Percentiles rank a stretch among this genome's conserved stretches.
These are phyloP conservation scores for Acrocephalus scirpaceus DNA, from an alignment of 2,797 vertebrate species.

Conservation along the genomic window DNA sequence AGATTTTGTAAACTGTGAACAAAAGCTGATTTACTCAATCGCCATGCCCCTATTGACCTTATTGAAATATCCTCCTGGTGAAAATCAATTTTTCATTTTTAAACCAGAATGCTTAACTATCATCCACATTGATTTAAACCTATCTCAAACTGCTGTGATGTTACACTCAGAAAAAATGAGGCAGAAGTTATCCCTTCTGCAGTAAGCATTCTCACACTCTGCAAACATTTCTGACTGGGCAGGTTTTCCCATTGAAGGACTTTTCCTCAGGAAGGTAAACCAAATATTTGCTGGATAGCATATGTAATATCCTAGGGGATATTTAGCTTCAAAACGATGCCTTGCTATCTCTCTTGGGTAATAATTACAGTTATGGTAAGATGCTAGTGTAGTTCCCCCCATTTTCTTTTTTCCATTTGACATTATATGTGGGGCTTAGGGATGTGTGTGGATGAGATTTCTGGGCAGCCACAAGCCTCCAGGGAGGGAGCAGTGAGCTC, in stretches of 20 bases:
- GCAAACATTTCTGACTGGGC: neutral
- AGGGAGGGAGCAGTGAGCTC: neutral
- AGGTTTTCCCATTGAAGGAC: neutral
- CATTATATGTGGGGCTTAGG: neutral
- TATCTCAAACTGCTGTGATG: slow-evolving; percentile 5
- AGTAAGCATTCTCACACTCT: neutral
- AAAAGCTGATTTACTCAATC: slow-evolving; percentile 16
- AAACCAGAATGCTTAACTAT: slow-evolving; percentile 64
- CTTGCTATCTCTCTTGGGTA: neutral
- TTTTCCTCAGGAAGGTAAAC: neutral
- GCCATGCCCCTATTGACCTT: neutral
- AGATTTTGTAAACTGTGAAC: slow-evolving; percentile 50
- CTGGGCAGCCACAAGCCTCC: neutral
- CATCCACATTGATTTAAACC: slow-evolving; percentile 61
- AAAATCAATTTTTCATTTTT: slow-evolving; percentile 69
- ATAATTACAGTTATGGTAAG: neutral
- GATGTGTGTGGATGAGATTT: neutral
- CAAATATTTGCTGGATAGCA: neutral
- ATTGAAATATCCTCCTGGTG: slow-evolving; percentile 41
- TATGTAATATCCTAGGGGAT: neutral
- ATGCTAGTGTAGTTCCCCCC: neutral
- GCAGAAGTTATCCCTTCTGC: neutral
- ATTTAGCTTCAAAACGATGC: neutral
- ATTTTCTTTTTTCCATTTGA: neutral
- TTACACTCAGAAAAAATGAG: neutral